Evolutionary conservation across 2,888 invertebrate genomes (phyloP), one percentile per base, ranked within the genome.

Genomic region (Gonocerus acuteangulatus): DNA sequence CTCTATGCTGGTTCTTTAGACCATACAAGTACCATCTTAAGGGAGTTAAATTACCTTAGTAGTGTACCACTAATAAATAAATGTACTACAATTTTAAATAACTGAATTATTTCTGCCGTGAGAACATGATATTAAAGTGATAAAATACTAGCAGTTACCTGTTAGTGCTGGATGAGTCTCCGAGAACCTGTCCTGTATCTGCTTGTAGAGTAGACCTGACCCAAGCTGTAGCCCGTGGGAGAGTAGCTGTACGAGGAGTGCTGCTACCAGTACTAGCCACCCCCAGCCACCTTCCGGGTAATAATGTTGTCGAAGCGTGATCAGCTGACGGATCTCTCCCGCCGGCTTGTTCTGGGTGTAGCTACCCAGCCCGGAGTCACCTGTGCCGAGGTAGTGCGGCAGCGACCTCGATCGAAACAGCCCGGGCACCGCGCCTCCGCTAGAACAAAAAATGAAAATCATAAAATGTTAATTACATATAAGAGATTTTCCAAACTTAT

Each of bases 231-330:
- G 75, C 6, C 89, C 89, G 69, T 87, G 84, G 51, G 84, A 82
- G 52, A 90, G 75, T 56, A 87, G 75, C 72, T 89, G 86, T 19
- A 86, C 85, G 61, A 86, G 74, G 22, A 86, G 80, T 21, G 85
- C 84, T 66, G 87, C 87, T 57, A 82, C 79, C 49, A 86, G 82
- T 62, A 90, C 81, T 54, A 88, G 81, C 87, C 87, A 90, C 15
- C 90, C 89, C 89, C 89, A 90, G 13, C 89, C 89, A 2, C 89
- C 89, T 76, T 90, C 90, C 2, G 89, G 89, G 74, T 89, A 89
- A 76, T 89, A 89, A 69, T 89, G 85, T 32, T 85, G 78, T 61
- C 83, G 83, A 48, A 86, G 77, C 1, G 84, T 83, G 45, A 83
- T 80, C 44, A 82, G 79, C 65, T 63, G 57, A 48, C 62, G 58